Base-by-base conservation (phyloP, 2,113 vertebrate genomes). In the Amblyopsis rosae region DNA sequence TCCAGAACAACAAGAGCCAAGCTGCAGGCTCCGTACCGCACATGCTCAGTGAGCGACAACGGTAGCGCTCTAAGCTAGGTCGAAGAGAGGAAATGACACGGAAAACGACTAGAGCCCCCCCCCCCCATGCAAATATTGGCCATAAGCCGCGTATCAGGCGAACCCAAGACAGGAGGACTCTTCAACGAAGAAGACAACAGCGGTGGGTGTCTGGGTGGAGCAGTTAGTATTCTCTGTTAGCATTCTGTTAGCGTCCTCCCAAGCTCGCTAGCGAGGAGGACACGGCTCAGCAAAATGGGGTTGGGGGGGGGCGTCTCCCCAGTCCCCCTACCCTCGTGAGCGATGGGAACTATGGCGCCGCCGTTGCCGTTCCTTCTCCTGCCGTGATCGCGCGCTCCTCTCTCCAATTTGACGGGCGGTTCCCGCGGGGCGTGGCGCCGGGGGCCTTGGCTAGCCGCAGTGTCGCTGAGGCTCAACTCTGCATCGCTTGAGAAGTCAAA, bases 401-500 rank as follows among this genome's bases (percentile, higher is more conserved):
- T 90, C 90, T 94, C 92, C 90, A 90, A 95, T 92, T 92, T 95
- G 93, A 93, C 92, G 86, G 93, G 90, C 85, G 93, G 91, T 88
- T 96, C 94, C 95, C 92, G 91, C 91, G 87, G 93, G 91, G 92
- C 87, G 90, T 90, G 66, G 65, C 75, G 75, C 26, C 76, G 76
- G 72, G 73, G 94, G 93, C 92, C 90, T 92, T 90, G 92, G 90
- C 94, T 94, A 93, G 93, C 90, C 93, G 94, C 94, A 92, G 90
- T 95, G 96, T 95, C 89, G 92, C 90, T 90, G 93, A 95, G 89
- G 93, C 94, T 95, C 91, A 94, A 93, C 90, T 98, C 96, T 92
- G 94, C 95, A 84, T 95, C 96, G 87, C 91, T 94, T 93, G 96
- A 96, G 96, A 95, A 93, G 96, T 99, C 97, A 98, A 99, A 96